Evolutionary conservation across 1,140 invertebrate species (phyloP), one percentile per base, ranked within the genome.

Genomic region (Drosophila kepulauana): DNA sequence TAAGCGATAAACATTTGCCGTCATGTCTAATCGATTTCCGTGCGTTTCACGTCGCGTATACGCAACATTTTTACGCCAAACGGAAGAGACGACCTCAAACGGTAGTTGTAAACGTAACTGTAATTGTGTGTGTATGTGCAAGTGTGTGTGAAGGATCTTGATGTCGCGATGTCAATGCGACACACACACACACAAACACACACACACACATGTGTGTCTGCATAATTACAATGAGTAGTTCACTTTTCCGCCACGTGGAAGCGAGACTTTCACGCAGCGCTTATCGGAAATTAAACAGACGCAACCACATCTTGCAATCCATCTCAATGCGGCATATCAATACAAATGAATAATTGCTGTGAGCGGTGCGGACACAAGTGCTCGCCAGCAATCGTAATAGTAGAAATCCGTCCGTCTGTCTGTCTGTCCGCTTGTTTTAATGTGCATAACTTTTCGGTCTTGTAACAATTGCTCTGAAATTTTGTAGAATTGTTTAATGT

Each of bases 1-100:
- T 72, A 67, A 87, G 79, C 79, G 79, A 82, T 85, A 76, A 85
- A 65, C 70, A 66, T 75, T 72, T 63, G 66, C 35, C 61, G 71
- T 79, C 81, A 76, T 64, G 75, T 66, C 78, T 75, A 86, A 86
- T 88, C 82, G 82, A 86, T 86, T 88, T 86, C 82, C 82, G 79
- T 65, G 61, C 41, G 65, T 48, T 69, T 41, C 57, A 62, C 71
- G 66, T 41, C 49, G 71, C 71, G 71, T 74, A 74, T 74, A 69
- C 71, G 65, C 56, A 62, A 74, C 25, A 69, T 74, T 73, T 66
- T 49, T 48, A 41, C 20, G 30, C 4, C 15, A 30, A 52, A 8
- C 35, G 43, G 45, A 48, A 56, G 65, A 30, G 41, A 33, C 5
- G 41, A 33, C 5, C 38, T 25, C 33, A 13, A 43, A 49, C 25